Conservation (phyloP, 1,140 invertebrate species). For the Drosophila oshimai region DNA sequence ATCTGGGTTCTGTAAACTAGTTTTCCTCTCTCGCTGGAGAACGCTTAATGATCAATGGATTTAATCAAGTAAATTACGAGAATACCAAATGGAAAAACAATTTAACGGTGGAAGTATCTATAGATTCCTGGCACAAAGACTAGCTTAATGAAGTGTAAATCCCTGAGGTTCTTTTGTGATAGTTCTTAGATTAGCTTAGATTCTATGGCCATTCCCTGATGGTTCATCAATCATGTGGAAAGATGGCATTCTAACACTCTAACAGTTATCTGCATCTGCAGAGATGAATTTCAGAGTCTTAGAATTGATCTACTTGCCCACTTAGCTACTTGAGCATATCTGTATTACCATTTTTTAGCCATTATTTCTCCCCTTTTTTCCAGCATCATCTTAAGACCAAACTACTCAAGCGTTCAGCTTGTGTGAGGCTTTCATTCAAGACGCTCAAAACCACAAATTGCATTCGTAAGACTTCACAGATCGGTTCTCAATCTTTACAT, state of each 20-base stretch:
- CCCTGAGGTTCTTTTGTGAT: constrained; percentile 9
- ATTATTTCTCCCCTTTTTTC: neutral
- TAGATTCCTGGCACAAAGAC: constrained; percentile 30
- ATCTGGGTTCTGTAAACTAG: constrained; percentile 65
- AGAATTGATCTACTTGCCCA: constrained; percentile 35
- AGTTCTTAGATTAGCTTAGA: constrained; percentile 29
- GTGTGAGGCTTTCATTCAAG: constrained; percentile 33
- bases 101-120: constrained; percentile 56
- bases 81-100: constrained; percentile 51
- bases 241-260: constrained; percentile 17
- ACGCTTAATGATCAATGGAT: constrained; percentile 68
- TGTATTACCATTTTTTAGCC: constrained; percentile 23
- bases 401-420: constrained; percentile 27
- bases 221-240: constrained; percentile 16
- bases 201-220: neutral
- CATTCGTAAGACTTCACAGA: constrained; percentile 46
- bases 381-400: constrained; percentile 11
- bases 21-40: constrained; percentile 40
- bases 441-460: constrained; percentile 31
- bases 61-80: constrained; percentile 63
- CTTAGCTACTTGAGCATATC: constrained; percentile 34
- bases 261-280: neutral
- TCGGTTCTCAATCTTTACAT: neutral
- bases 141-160: constrained; percentile 55
- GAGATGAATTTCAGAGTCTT: neutral